Evolutionary conservation across 2,888 invertebrate genomes (phyloP), one percentile per base, ranked within the genome.

Genomic region (Watsonalla binaria): DNA sequence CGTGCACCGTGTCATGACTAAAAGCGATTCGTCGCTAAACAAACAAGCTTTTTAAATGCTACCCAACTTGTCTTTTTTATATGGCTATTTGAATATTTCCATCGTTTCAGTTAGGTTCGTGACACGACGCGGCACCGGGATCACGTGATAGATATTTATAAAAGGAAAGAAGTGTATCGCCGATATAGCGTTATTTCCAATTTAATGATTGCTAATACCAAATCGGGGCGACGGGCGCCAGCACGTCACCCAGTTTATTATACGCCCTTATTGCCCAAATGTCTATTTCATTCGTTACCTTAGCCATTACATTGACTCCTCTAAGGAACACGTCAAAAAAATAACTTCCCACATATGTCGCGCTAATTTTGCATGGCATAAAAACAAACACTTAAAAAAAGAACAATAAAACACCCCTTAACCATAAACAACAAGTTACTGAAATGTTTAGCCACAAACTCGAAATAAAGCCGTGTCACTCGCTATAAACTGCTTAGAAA

Each of bases 41-140:
- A 90, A 90, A 90, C 90, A 90, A 88, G 86, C 84, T 89, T 90
- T 90, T 90, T 90, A 90, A 90, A 90, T 88, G 90, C 88, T 90
- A 86, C 86, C 86, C 86, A 89, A 90, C 89, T 90, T 90, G 88
- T 89, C 86, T 89, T 90, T 89, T 90, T 90, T 90, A 90, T 89
- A 89, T 84, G 85, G 85, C 85, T 82, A 90, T 90, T 90, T 90
- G 90, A 89, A 90, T 90, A 90, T 90, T 90, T 81, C 82, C 81
- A 87, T 87, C 88, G 89, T 86, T 86, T 82, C 79, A 70, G 80
- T 76, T 68, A 77, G 84, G 87, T 88, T 86, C 90, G 86, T 89
- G 90, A 82, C 87, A 89, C 90, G 87, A 82, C 84, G 70, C 80
- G 90, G 90, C 88, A 89, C 89, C 81, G 82, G 73, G 69, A 83